A percentile compares a stretch with the other conserved stretches of the same genome.
Evolutionary conservation across 1,140 invertebrate genomes (phyloP).

Genomic region (Eurosta solidaginis): DNA sequence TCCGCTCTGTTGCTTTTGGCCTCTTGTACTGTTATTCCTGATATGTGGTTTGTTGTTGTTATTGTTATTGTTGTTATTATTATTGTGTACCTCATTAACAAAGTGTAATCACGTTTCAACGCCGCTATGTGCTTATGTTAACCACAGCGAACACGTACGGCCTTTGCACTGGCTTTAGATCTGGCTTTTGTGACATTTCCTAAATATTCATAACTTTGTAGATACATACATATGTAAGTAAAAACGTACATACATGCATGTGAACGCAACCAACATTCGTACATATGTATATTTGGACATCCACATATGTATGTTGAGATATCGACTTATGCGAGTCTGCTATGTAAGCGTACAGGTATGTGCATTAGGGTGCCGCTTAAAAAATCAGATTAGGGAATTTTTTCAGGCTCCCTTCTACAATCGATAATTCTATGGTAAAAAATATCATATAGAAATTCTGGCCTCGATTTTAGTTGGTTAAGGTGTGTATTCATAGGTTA

Average conservation of each 20-base stretch:
- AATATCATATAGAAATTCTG: no score
- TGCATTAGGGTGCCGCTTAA: no score
- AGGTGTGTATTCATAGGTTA: no score
- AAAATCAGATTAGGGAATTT: no score
- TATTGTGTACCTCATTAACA: constrained; percentile 7
- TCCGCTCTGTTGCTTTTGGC: background rate
- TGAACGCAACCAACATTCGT: background rate
- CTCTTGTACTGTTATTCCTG: background rate
- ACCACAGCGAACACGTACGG: background rate
- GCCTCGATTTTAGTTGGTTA: no score
- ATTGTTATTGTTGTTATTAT: background rate
- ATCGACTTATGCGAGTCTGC: no score
- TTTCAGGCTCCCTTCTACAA: no score
- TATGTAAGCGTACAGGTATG: no score
- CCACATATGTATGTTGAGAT: background rate
- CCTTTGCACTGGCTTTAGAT: background rate
- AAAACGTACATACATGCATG: background rate
- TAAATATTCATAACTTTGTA: background rate
- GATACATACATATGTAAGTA: background rate
- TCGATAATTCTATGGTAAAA: no score
- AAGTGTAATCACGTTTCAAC: constrained; percentile 6
- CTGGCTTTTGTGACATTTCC: background rate
- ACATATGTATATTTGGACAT: background rate
- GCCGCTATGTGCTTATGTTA: background rate
- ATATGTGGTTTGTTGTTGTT: background rate